These are phyloP conservation scores for Oscheius sp. DNA, from an alignment of 2,888 invertebrate genomes.

Conservation along the genomic window DNA sequence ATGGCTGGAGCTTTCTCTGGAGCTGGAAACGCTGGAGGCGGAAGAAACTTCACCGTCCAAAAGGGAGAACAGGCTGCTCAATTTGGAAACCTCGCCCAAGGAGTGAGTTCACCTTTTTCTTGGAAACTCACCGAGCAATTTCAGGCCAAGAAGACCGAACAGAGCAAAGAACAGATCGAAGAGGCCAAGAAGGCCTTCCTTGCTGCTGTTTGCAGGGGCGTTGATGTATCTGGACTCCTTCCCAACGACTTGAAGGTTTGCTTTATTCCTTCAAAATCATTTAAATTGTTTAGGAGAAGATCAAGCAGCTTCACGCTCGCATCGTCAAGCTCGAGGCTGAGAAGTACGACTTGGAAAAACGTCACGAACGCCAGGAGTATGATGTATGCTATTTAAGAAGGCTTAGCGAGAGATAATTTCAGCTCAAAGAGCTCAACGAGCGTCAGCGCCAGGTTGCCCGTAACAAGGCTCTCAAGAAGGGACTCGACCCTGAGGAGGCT, in stretches of 20 bases:
- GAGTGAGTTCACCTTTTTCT: neutral
- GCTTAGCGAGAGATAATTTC: slow-evolving; percentile 25
- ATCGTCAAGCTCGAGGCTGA: slow-evolving; percentile 69
- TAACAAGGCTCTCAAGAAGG: slow-evolving; percentile 69
- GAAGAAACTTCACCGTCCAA: slow-evolving; percentile 64
- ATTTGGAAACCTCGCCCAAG: slow-evolving; percentile 57
- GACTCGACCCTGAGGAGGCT: slow-evolving; percentile 68
- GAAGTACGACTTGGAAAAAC: slow-evolving; percentile 70
- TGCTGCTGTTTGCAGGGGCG: slow-evolving; percentile 61
- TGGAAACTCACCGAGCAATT: too few relatives aligned
- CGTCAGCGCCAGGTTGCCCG: slow-evolving; percentile 69
- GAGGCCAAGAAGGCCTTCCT: slow-evolving; percentile 67
- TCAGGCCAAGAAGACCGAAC: slow-evolving; percentile 34
- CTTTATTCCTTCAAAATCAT: too few relatives aligned
- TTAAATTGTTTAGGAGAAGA: slow-evolving; percentile 53
- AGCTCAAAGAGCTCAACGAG: slow-evolving; percentile 69
- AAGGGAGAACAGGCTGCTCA: slow-evolving; percentile 57
- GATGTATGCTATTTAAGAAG: slow-evolving; percentile 50
- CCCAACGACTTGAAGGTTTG: slow-evolving; percentile 68
- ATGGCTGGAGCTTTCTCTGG: slow-evolving; percentile 69
- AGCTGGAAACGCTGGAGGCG: slow-evolving; percentile 48
- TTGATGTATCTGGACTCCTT: slow-evolving; percentile 66
- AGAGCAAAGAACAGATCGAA: slow-evolving; percentile 61
- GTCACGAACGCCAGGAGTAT: slow-evolving; percentile 70
- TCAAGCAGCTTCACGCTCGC: slow-evolving; percentile 67